Conservation (phyloP, 2,797 vertebrate species). For the Lagorchestes hirsutus region DNA sequence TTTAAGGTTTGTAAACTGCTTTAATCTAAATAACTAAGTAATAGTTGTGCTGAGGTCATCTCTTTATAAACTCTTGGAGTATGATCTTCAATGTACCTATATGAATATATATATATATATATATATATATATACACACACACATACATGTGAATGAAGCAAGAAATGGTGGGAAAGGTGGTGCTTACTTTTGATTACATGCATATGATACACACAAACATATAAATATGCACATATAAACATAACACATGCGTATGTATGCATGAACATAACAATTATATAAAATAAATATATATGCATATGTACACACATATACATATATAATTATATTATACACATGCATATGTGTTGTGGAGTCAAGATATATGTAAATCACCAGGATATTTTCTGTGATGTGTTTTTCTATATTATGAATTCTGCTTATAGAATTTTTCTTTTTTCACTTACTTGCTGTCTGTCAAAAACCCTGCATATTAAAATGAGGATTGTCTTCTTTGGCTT, state of each 20-base stretch:
- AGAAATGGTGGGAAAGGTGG: background rate
- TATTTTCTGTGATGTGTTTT: background rate
- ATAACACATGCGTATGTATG: background rate
- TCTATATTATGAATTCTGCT: background rate
- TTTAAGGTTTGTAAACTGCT: background rate
- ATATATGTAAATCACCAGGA: background rate
- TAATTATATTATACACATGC: background rate
- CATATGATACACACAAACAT: background rate
- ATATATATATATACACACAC: background rate
- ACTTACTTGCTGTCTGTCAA: background rate
- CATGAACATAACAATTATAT: background rate
- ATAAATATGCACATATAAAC: background rate
- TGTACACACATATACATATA: no score
- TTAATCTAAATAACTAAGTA: background rate
- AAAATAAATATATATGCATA: no score
- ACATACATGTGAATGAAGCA: background rate
- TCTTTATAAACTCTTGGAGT: background rate
- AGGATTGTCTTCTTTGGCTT: background rate
- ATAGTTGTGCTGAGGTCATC: background rate
- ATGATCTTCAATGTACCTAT: background rate
- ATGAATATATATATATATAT: background rate
- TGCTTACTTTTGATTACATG: slow-evolving; percentile 43
- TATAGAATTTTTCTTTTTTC: background rate
- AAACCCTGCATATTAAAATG: background rate
- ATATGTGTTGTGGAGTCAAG: background rate